These are phyloP conservation scores for Cranoglanis bouderius DNA, from an alignment of 2,113 vertebrate genomes.

Conservation along the genomic window DNA sequence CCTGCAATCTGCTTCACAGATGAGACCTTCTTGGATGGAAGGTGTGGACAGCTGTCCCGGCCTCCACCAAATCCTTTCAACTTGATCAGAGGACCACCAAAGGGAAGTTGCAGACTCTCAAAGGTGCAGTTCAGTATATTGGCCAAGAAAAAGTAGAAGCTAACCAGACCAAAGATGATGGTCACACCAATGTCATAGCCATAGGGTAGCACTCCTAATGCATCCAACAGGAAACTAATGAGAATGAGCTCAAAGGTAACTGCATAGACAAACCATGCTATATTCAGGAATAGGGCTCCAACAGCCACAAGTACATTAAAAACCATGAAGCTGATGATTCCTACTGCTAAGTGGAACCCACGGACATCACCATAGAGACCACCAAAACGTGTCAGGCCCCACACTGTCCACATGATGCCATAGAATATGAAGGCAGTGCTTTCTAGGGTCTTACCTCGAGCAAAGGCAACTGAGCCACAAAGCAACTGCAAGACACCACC, in stretches of 20 bases:
- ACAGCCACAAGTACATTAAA: conserved; percentile 80
- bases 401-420: conserved; percentile 83
- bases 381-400: conserved; percentile 79
- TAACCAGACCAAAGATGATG: conserved; percentile 82
- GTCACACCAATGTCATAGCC: conserved; percentile 82
- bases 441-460: conserved; percentile 86
- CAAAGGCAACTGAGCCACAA: conserved; percentile 78
- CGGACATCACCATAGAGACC: conserved; percentile 73
- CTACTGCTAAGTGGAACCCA: conserved; percentile 75
- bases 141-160: conserved; percentile 87
- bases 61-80: conserved; percentile 72
- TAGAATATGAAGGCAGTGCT: conserved; percentile 84
- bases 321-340: conserved; percentile 81
- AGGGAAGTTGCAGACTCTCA: conserved; percentile 74
- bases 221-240: conserved; percentile 83
- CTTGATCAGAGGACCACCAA: conserved; percentile 76
- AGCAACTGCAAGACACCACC: conserved; percentile 80
- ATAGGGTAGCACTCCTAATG: conserved; percentile 70
- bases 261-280: conserved; percentile 79
- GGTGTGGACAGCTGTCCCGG: conserved; percentile 73
- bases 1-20: conserved; percentile 86
- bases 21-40: conserved; percentile 79
- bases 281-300: conserved; percentile 76
- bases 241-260: conserved; percentile 80
- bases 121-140: conserved; percentile 78